Percentiles rank a stretch among this genome's conserved stretches.
Conservation (phyloP, 2,888 invertebrate genomes). For the Parnassius glacialis region DNA sequence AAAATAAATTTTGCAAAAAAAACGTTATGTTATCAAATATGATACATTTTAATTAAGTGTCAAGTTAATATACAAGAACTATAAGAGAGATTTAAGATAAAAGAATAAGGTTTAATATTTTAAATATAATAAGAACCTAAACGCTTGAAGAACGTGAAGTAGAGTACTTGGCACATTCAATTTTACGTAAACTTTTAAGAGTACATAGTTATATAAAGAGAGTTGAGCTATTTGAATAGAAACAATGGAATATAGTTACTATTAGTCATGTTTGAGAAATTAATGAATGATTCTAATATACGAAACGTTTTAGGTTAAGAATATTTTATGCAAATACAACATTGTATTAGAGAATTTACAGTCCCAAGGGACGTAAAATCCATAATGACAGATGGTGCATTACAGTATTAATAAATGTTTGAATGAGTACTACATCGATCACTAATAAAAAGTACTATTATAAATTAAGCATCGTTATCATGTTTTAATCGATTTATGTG, state of each 20-base stretch:
- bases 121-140: no score
- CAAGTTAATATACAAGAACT: no score
- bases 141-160: no score
- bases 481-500: constrained; percentile 61
- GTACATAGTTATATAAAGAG: no score
- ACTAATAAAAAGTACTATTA: no score
- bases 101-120: no score
- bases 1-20: no score
- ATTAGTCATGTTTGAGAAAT: background rate
- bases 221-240: background rate
- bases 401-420: constrained; percentile 45
- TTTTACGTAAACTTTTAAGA: no score
- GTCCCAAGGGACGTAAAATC: constrained; percentile 36
- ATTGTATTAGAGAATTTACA: constrained; percentile 5
- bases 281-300: background rate
- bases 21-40: no score
- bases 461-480: constrained; percentile 51
- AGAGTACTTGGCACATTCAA: no score
- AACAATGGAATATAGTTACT: constrained; percentile 1
- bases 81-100: no score
- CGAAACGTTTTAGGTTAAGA: background rate
- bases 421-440: constrained; percentile 45
- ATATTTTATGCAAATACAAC: constrained; percentile 5
- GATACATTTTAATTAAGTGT: no score
- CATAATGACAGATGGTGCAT: constrained; percentile 55